Evolutionary conservation across 2,888 invertebrate species (phyloP), one percentile per base, ranked within the genome.

Genomic region (Halictus quadricinctus): DNA sequence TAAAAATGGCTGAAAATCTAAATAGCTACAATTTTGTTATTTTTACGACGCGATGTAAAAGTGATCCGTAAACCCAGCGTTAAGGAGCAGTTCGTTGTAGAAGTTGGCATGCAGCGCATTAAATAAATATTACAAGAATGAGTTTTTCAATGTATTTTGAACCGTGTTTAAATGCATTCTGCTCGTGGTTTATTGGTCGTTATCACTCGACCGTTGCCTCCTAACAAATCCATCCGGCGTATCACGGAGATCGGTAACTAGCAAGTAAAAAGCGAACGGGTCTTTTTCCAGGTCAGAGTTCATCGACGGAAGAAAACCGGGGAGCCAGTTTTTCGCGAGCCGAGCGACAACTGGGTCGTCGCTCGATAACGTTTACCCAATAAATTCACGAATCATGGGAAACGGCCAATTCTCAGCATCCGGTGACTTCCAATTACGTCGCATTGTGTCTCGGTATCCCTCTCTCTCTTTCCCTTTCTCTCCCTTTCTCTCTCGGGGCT

Each of bases 391-490:
- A 77, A 82, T 80, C 88, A 85, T 90, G 89, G 86, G 88, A 90
- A 90, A 83, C 74, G 76, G 64, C 70, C 81, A 85, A 84, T 91
- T 91, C 90, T 90, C 88, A 86, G 87, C 90, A 83, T 84, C 87
- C 88, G 88, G 81, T 84, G 79, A 85, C 90, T 81, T 83, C 84
- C 91, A 91, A 91, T 91, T 89, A 91, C 85, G 80, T 81, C 76
- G 85, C 87, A 91, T 91, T 91, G 90, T 91, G 86, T 83, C 76
- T 60, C 69, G 75, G 66, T 82, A 84, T 87, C 77, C 75, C 25
- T 41, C 66, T 18, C 75, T 81, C 72, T 81, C 25, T 60, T 1
- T 60, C 60, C 10, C 60, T 41, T 8, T 36, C 66, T 66, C 75
- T 85, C 73, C 80, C 25, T 6, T 5, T 12, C 48, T 48, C 48